Evolutionary conservation across 2,888 invertebrate genomes (phyloP).

Genomic region (Ommatoiulus sabulosus): DNA sequence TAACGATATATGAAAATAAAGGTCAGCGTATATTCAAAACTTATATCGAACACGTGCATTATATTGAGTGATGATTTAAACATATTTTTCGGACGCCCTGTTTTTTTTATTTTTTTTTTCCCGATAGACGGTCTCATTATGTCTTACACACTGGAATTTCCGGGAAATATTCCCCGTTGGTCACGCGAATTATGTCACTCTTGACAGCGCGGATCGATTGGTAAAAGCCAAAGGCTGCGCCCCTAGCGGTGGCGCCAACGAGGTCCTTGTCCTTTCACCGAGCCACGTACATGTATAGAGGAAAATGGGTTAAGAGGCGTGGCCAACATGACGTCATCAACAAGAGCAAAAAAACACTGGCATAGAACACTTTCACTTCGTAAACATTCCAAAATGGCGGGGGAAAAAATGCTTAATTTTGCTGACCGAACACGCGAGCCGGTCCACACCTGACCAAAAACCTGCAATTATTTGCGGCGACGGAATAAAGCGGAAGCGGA

Average conservation of each 20-base stretch:
- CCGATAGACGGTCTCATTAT: no score
- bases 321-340: background rate
- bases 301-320: constrained; percentile 16
- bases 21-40: background rate
- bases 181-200: background rate
- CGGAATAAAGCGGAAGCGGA: background rate
- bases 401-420: background rate
- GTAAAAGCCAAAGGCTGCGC: background rate
- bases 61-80: no score
- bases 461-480: background rate
- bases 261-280: constrained; percentile 45
- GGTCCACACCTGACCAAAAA: background rate
- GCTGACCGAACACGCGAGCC: background rate
- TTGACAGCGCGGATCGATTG: background rate
- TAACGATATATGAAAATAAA: background rate
- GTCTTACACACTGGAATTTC: background rate
- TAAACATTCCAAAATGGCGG: background rate
- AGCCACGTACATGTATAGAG: background rate
- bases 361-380: background rate
- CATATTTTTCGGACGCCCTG: no score
- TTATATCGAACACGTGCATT: no score
- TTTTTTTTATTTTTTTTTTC: no score
- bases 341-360: background rate
- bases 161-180: background rate
- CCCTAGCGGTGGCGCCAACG: background rate